A percentile compares a stretch with the other conserved stretches of the same genome.
Conservation (phyloP, 2,888 invertebrate genomes). For the Kuschelorhynchus macadamiae region DNA sequence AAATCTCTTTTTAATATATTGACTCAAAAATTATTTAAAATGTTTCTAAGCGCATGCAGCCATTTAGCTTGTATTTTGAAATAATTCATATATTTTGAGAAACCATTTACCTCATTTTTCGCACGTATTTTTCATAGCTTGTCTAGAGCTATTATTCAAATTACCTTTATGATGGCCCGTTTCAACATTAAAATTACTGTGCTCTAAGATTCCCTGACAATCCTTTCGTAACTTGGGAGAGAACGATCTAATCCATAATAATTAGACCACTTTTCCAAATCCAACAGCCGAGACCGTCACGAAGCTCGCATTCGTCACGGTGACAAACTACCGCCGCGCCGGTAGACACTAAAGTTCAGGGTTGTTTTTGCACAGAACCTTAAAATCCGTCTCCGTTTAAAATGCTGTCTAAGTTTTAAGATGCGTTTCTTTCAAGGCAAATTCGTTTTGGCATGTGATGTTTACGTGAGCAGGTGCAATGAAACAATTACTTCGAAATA, state of each 20-base stretch:
- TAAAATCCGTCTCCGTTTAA: neutral
- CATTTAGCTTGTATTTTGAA: too few species aligned
- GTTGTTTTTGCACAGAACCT: neutral
- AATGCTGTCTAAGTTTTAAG: neutral
- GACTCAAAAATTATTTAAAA: too few species aligned
- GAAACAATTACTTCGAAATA: too few species aligned
- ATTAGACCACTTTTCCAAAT: conserved; percentile 35
- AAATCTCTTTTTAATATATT: too few species aligned
- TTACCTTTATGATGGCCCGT: too few species aligned
- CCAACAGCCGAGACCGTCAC: conserved; percentile 21
- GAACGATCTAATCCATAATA: conserved; percentile 36
- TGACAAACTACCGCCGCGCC: conserved; percentile 13
- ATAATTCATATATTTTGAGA: too few species aligned
- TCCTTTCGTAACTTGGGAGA: neutral
- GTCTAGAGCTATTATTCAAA: too few species aligned
- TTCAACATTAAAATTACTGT: neutral
- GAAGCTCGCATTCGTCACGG: conserved; percentile 22
- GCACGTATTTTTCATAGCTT: too few species aligned
- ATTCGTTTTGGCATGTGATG: too few species aligned
- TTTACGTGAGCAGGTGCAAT: too few species aligned
- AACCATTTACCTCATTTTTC: too few species aligned
- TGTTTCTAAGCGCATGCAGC: too few species aligned
- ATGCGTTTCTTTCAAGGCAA: neutral
- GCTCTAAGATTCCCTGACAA: neutral
- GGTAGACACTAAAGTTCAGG: conserved; percentile 5